These are phyloP conservation scores for Micrasema longulum DNA, from an alignment of 1,140 invertebrate species.

Conservation along the genomic window DNA sequence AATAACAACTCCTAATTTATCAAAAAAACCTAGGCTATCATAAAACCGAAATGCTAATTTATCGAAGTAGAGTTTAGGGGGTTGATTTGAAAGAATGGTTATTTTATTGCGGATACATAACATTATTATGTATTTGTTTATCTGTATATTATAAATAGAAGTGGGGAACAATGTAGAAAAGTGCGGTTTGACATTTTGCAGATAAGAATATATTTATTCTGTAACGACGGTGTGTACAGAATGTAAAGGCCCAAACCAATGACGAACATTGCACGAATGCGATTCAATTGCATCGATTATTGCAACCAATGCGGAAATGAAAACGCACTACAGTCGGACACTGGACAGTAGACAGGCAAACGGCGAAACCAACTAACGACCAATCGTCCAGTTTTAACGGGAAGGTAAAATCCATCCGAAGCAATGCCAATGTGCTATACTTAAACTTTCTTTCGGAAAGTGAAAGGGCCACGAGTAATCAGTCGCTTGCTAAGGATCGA, in stretches of 20 bases:
- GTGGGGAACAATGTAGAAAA: background rate
- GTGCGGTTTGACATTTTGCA: constrained; percentile 23
- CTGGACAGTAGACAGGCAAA: constrained; percentile 17
- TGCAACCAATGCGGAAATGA: constrained; percentile 40
- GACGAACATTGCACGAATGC: constrained; percentile 39
- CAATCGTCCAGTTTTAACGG: background rate
- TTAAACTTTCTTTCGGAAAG: constrained; percentile 30
- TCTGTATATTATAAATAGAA: no score
- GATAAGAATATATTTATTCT: background rate
- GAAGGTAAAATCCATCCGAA: constrained; percentile 18
- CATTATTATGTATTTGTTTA: no score
- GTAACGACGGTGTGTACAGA: constrained; percentile 4
- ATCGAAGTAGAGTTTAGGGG: no score
- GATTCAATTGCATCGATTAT: constrained; percentile 38
- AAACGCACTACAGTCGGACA: constrained; percentile 36
- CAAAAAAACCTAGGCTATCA: no score
- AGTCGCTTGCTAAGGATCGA: background rate
- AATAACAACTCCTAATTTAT: no score
- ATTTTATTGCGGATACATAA: no score
- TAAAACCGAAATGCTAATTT: no score
- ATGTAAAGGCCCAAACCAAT: constrained; percentile 30
- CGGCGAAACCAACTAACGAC: background rate
- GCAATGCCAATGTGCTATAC: background rate
- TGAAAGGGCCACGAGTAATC: constrained; percentile 24
- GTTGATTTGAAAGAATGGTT: no score